Conservation (phyloP, 2,113 vertebrate genomes). For the Ceyx cyanopectus region DNA sequence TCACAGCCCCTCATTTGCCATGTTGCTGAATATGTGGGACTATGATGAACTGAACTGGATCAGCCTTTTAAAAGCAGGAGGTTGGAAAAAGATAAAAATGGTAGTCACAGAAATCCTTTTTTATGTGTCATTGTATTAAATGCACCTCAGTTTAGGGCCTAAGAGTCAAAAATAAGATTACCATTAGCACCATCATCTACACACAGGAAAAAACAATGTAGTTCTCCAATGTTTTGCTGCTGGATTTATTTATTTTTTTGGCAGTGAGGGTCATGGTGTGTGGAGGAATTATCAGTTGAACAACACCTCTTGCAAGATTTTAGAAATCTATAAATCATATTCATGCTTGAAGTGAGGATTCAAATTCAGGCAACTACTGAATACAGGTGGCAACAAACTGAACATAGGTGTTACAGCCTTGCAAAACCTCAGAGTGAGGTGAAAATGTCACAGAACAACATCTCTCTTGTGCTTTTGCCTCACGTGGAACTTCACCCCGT, state of each 20-base stretch:
- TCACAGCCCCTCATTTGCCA: neutral
- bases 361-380: neutral
- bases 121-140: neutral
- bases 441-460: neutral
- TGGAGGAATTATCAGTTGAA: neutral
- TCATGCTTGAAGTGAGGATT: neutral
- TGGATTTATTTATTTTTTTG: neutral
- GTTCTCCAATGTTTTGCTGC: neutral
- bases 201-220: neutral
- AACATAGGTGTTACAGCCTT: neutral
- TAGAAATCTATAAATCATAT: neutral
- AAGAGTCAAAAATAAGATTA: neutral
- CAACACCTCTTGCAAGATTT: neutral
- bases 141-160: neutral
- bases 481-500: neutral
- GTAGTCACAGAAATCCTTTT: neutral
- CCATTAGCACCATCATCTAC: neutral
- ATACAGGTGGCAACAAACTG: neutral
- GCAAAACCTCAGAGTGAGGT: neutral
- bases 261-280: accelerated
- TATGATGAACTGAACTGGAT: neutral
- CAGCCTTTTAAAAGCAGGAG: neutral
- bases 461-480: neutral
- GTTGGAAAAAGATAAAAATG: neutral
- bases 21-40: neutral